Conservation (phyloP, 1,140 invertebrate genomes). For the Drosophila murphyi region DNA sequence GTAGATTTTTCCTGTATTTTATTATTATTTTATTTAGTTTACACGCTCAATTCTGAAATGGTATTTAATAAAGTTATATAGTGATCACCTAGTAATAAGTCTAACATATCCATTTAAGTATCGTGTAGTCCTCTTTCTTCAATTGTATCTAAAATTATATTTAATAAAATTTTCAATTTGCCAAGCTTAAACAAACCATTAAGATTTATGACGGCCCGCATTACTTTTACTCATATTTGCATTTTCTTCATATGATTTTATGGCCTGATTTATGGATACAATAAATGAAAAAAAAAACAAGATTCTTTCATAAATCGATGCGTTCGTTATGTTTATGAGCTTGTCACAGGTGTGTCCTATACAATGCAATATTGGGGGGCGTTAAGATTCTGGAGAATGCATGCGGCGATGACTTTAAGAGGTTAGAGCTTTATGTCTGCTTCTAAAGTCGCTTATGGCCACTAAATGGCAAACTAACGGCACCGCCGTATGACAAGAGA, state of each 20-base stretch:
- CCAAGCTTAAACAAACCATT: neutral
- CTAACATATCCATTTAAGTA: neutral
- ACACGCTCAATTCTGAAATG: no score
- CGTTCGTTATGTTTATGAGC: slow-evolving; percentile 54
- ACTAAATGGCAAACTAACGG: slow-evolving; percentile 61
- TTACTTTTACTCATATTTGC: slow-evolving; percentile 24
- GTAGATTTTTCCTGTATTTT: no score
- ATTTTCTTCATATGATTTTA: slow-evolving; percentile 57
- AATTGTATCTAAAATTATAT: neutral
- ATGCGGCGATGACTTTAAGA: slow-evolving; percentile 6
- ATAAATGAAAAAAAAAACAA: slow-evolving; percentile 33
- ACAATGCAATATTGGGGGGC: slow-evolving; percentile 38
- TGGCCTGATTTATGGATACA: slow-evolving; percentile 35
- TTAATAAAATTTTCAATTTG: slow-evolving; percentile 17
- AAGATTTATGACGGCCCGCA: slow-evolving; percentile 21
- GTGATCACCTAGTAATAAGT: no score
- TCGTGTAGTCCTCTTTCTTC: neutral
- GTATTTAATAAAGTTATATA: no score
- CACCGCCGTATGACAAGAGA: slow-evolving; percentile 68
- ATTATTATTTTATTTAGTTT: no score
- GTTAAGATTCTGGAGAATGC: slow-evolving; percentile 41
- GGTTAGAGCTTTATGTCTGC: slow-evolving; percentile 46
- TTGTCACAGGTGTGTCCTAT: slow-evolving; percentile 65
- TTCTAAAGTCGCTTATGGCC: slow-evolving; percentile 6
- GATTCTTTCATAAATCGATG: slow-evolving; percentile 54